Base-by-base conservation (phyloP, 2,888 invertebrate genomes). In the Watsonalla binaria region DNA sequence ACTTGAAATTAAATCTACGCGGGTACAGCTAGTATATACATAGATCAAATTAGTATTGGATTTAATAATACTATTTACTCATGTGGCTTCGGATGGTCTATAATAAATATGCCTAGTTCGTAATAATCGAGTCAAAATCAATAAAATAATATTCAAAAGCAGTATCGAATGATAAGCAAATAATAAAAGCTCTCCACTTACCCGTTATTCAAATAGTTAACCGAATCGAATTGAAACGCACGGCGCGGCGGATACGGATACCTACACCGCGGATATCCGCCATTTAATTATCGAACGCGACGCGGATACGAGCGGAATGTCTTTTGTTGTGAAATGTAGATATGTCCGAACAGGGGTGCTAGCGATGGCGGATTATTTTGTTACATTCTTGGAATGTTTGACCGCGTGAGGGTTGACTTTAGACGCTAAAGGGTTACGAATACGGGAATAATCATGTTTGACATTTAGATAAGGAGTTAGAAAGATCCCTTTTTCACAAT, bases 251-350 rank as follows among this genome's bases (percentile, higher is more conserved):
- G 58, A 58, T 56, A 53, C 58, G 46, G 51, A 51, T 48, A 55
- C 57, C 58, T 61, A 61, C 60, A 61, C 65, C 63, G 60, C 56
- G 60, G 59, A 61, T 60, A 63, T 67, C 60, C 58, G 49, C 49
- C 49, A 49, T 61, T 67, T 67, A 66, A 72, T 72, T 69, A 68
- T 62, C 60, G 62, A 62, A 60, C 62, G 61, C 59, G 62, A 50
- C 46, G 37, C 49, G 49, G 49, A 49, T 37, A 15, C 46, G 57
- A 52, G 52, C 54, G 60, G 61, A 57, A 61, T 61, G 57, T 53
- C 58, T 58, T 63, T 66, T 68, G 70, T 68, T 63, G 58, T 59
- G 51, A 63, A 57, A 58, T 59, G 58, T 54, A 49, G 54, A 57
- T 57, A 52, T 51, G 46, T 54, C 54, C 49, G 49, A 49, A 37